These are phyloP conservation scores for Lordiphosa fenestrarum DNA, from an alignment of 2,888 invertebrate species.

Conservation along the genomic window DNA sequence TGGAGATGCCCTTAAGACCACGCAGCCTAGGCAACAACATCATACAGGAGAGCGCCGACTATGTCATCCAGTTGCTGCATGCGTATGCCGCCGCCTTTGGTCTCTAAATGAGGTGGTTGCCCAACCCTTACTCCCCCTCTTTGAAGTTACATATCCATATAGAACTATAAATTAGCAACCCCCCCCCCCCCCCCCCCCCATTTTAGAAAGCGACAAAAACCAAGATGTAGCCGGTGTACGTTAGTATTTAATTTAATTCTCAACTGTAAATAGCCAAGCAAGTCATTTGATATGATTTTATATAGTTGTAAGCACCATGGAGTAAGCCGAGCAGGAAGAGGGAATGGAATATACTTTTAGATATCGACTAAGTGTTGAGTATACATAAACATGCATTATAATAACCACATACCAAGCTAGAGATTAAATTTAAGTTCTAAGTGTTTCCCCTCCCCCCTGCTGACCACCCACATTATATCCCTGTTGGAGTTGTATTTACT, in stretches of 20 bases:
- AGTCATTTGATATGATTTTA: conserved; percentile 70
- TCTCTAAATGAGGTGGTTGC: conserved; percentile 26
- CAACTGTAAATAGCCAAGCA: conserved; percentile 49
- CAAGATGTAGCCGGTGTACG: conserved; percentile 23
- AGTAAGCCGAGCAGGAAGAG: conserved; percentile 13
- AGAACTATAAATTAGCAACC: conserved; percentile 1
- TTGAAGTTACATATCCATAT: conserved; percentile 39
- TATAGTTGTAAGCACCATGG: conserved; percentile 17
- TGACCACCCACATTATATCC: conserved; percentile 24
- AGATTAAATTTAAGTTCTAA: conserved; percentile 42
- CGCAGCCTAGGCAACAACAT: conserved; percentile 56
- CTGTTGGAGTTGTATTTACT: conserved; percentile 67
- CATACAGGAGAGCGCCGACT: conserved; percentile 62
- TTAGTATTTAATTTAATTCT: conserved; percentile 32
- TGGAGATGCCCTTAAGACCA: conserved; percentile 51
- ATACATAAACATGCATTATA: conserved; percentile 49
- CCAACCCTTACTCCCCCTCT: neutral
- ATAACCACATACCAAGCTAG: conserved; percentile 29
- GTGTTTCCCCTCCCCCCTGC: conserved; percentile 27
- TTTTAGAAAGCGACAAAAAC: conserved; percentile 8
- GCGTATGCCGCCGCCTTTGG: conserved; percentile 63
- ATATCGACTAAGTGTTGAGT: conserved; percentile 60
- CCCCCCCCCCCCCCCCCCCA: neutral
- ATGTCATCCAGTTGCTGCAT: conserved; percentile 57
- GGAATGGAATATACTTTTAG: conserved; percentile 37